These are phyloP conservation scores for Pocota personata DNA, from an alignment of 2,888 invertebrate genomes.

Conservation along the genomic window DNA sequence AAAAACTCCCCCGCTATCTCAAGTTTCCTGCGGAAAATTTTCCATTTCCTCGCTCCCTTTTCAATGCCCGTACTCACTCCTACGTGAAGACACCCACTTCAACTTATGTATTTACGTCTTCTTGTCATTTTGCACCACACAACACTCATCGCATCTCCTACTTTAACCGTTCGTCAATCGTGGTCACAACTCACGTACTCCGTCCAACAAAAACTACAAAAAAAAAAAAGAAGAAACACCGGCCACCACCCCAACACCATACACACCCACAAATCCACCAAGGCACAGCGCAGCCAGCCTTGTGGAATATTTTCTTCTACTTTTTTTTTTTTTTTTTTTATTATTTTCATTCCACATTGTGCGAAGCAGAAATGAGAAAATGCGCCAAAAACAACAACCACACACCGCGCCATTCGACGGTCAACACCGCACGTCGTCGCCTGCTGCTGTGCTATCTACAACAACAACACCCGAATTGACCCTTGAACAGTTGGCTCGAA, in stretches of 20 bases:
- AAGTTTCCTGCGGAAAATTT: constrained; percentile 44
- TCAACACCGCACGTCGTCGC: constrained; percentile 50
- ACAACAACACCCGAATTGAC: constrained; percentile 56
- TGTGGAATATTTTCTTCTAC: constrained; percentile 64
- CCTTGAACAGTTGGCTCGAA: constrained; percentile 79
- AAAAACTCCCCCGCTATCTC: constrained; percentile 35
- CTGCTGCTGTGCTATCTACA: constrained; percentile 55
- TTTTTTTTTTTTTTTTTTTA: constrained; percentile 27
- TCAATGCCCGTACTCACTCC: background rate
- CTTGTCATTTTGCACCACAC: constrained; percentile 20
- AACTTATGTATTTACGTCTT: constrained; percentile 22
- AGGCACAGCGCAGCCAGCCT: constrained; percentile 43
- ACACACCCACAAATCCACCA: constrained; percentile 70
- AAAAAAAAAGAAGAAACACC: constrained; percentile 37
- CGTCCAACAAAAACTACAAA: background rate
- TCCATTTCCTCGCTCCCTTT: constrained; percentile 44
- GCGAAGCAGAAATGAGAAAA: constrained; percentile 53
- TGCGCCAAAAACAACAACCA: constrained; percentile 68
- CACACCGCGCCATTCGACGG: constrained; percentile 33
- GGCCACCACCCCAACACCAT: constrained; percentile 68
- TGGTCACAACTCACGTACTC: constrained; percentile 51
- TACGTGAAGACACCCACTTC: constrained; percentile 47
- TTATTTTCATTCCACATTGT: constrained; percentile 39
- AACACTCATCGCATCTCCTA: constrained; percentile 2
- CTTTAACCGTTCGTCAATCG: constrained; percentile 29